Base-by-base conservation (phyloP, 2,888 invertebrate species). In the Microctonus aethiopoides region DNA sequence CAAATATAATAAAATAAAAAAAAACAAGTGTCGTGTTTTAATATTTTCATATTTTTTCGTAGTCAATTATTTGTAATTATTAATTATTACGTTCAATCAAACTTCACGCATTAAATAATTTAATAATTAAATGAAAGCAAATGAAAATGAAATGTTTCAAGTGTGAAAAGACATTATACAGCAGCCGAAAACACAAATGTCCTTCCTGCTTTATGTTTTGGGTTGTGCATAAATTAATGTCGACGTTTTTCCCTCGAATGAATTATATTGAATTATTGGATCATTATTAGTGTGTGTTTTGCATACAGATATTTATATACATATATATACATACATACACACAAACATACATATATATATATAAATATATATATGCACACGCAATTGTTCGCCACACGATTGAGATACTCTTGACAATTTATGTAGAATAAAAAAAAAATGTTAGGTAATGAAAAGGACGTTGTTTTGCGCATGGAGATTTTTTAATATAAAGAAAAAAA, bases 391-490 rank as follows among this genome's bases (percentile, higher is more conserved):
- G 76, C 78, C 77, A 80, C 68, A 81, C 78, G 75, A 83, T 80
- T 79, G 79, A 80, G 81, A 79, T 79, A 80, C 78, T 76, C 83
- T 77, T 80, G 80, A 83, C 78, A 57, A 69, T 80, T 80, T 81
- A 79, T 80, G 82, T 82, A 80, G 81, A 80, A 71, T 72, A 73
- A 71, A 64, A 72, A 69, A 74, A 67, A n/a, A n/a, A n/a, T n/a
- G 56, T 70, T 20, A 20, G 32, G 62, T 77, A 71, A 74, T 74
- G 73, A 74, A 72, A 67, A 75, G 73, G 75, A 78, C 80, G 80
- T 83, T 83, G 83, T 84, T 84, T 83, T 80, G 80, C 83, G 83
- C 78, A 84, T 84, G 81, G 82, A 79, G 81, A 80, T 84, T 84
- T 84, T 84, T 84, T 83, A 82, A 82, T 82, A 81, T 82, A 81